Percentiles rank a stretch among this genome's conserved stretches.
These are phyloP conservation scores for Aeoliscus strigatus DNA, from an alignment of 2,797 vertebrate species.

Conservation along the genomic window DNA sequence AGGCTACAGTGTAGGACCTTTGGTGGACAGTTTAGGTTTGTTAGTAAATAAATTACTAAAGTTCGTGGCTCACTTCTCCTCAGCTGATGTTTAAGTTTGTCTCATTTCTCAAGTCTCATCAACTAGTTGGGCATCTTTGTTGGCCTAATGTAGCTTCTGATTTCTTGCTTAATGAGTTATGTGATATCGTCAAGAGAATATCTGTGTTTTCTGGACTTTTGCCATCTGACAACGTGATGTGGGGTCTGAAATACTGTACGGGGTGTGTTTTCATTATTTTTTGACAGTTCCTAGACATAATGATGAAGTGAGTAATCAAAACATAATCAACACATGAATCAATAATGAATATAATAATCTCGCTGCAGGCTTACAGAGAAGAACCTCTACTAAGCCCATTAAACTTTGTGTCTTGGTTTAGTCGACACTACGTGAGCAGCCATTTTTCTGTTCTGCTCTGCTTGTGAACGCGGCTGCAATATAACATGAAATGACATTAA, in stretches of 20 bases:
- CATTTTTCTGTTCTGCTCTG: constrained; percentile 26
- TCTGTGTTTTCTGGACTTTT: background rate
- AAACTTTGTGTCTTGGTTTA: constrained; percentile 9
- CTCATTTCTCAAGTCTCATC: too few species aligned
- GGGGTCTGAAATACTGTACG: background rate
- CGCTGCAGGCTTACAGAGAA: background rate
- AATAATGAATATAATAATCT: background rate
- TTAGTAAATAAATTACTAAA: too few species aligned
- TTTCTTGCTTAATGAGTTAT: too few species aligned
- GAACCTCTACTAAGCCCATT: constrained; percentile 1
- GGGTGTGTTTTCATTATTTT: background rate
- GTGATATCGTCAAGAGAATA: background rate
- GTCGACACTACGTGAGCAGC: constrained; percentile 21
- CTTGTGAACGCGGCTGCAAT: constrained; percentile 17
- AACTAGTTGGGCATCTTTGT: too few species aligned
- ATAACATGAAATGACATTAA: constrained; percentile 42
- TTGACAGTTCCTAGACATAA: background rate
- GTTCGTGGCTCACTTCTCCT: too few species aligned
- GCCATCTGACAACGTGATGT: background rate
- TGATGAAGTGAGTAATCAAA: background rate
- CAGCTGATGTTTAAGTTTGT: too few species aligned
- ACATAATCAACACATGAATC: background rate
- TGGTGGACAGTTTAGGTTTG: too few species aligned
- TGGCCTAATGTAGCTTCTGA: too few species aligned
- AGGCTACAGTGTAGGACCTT: too few species aligned